Percentiles rank a stretch among this genome's conserved stretches.
phyloP scores from a whole-genome alignment of 2,888 invertebrate species.

The Polietes domitor region DNA sequence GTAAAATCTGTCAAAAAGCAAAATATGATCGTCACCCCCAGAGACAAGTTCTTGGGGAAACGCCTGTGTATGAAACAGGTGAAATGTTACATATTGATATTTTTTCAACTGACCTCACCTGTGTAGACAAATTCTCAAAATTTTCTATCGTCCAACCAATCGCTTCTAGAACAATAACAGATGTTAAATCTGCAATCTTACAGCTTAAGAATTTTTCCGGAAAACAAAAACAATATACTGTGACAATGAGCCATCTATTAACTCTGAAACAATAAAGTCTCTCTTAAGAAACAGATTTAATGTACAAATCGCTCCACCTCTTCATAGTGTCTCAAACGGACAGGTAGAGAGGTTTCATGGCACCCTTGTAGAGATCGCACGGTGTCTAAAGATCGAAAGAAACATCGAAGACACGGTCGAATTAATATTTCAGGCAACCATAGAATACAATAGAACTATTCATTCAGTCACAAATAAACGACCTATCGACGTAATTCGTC shows the following conservation, averaged over 20 bases:
- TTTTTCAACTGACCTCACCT: slow-evolving; percentile 62
- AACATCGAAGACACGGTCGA: slow-evolving; percentile 47
- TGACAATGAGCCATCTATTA: slow-evolving; percentile 67
- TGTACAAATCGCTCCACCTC: slow-evolving; percentile 63
- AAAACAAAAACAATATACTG: slow-evolving; percentile 62
- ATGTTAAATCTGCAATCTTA: slow-evolving; percentile 55
- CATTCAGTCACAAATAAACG: slow-evolving; percentile 48
- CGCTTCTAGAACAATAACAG: slow-evolving; percentile 63
- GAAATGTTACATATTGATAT: slow-evolving; percentile 57
- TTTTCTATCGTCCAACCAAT: slow-evolving; percentile 67
- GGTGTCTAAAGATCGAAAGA: slow-evolving; percentile 62
- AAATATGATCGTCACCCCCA: slow-evolving; percentile 68
- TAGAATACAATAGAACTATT: slow-evolving; percentile 60
- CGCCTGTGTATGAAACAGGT: slow-evolving; percentile 50
- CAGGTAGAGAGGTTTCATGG: slow-evolving; percentile 67
- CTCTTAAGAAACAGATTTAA: slow-evolving; percentile 54
- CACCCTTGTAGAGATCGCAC: slow-evolving; percentile 66
- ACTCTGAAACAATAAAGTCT: slow-evolving; percentile 60
- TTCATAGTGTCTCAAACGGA: slow-evolving; percentile 64
- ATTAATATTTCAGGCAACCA: slow-evolving; percentile 45
- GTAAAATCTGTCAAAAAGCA: slow-evolving; percentile 55
- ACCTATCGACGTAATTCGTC: slow-evolving; percentile 35
- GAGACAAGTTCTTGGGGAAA: slow-evolving; percentile 51
- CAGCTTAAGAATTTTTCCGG: slow-evolving; percentile 67
- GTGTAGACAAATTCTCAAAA: slow-evolving; percentile 65